Evolutionary conservation across 1,140 invertebrate genomes (phyloP), one percentile per base, ranked within the genome.

Genomic region (Pachypeltis micranthus): DNA sequence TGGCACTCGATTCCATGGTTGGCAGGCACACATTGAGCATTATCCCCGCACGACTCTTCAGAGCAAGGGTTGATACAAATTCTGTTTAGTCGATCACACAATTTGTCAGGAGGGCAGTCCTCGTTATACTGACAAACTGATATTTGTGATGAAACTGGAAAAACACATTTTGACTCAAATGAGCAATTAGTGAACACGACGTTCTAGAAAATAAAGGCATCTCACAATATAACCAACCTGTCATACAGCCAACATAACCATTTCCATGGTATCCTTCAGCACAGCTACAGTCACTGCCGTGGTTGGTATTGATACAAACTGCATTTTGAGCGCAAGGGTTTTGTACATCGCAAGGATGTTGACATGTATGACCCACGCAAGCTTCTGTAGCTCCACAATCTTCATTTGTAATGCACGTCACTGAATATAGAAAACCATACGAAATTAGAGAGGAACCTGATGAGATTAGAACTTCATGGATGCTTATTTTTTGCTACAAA

Each of bases 101-200:
- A 75, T 67, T 89, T 83, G 65, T 87, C 80, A 0, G 86, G 84
- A 62, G 88, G 87, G 74, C 90, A 93, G 69, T 93, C 90, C 78
- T 91, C 88, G 67, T 92, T 91, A 72, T 90, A 91, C 71, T 92
- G 88, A 70, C 92, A 94, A 34, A 91, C 80, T 64, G 86, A 83
- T 69, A 81, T 77, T 67, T 79, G 75, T 55, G 54, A 62, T 59
- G 61, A 24, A 19, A 44, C 65, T 66, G 24, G 7, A 56, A 59
- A 62, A 63, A 55, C 7, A 58, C 26, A 60, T 44, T n/a, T n/a
- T n/a, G 27, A 61, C 25, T 51, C 47, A 4, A 65, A 51, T 23
- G n/a, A 16, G 14, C 26, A 61, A 23, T 44, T 23, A 29, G 29
- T 34, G 29, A 1, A 24, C 28, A 4, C 3, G 31, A 34, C 12